Evolutionary conservation across 2,113 vertebrate species (phyloP).

Genomic region (Cebidichthys violaceus): DNA sequence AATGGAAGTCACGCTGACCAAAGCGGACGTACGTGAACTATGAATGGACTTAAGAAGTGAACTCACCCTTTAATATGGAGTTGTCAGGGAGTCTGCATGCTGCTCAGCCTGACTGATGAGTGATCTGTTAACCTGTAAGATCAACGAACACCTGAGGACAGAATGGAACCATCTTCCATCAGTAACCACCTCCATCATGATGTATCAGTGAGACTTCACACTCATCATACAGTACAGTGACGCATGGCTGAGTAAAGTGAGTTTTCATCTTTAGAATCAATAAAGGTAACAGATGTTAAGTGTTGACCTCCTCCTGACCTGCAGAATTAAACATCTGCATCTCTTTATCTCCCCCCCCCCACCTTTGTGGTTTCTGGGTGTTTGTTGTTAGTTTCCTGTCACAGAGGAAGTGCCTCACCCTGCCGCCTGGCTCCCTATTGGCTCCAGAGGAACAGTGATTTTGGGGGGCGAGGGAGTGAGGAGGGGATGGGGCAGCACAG

Average conservation of each 20-base stretch:
- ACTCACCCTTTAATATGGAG: background rate
- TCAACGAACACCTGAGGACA: background rate
- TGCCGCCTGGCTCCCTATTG: constrained; percentile 74
- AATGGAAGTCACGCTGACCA: too few relatives aligned
- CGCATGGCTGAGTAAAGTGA: background rate
- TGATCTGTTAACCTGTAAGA: background rate
- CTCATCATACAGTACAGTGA: background rate
- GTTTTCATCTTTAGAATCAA: background rate
- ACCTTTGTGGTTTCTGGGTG: constrained; percentile 54
- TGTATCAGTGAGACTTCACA: background rate
- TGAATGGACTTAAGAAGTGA: too few relatives aligned
- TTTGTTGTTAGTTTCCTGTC: constrained; percentile 84
- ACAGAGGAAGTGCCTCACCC: constrained; percentile 86
- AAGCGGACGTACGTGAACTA: too few relatives aligned
- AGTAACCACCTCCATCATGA: constrained; percentile 2
- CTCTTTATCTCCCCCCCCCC: constrained; percentile 36
- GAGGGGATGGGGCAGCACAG: constrained; percentile 21
- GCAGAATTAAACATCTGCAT: constrained; percentile 51
- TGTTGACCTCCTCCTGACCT: constrained; percentile 50
- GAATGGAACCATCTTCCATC: background rate
- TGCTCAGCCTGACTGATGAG: background rate
- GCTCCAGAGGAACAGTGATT: constrained; percentile 75
- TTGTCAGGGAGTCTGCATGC: background rate
- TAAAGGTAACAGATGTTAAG: background rate
- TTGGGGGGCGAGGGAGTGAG: constrained; percentile 25